These are phyloP conservation scores for Odontocolon sp. DNA, from an alignment of 2,888 invertebrate species.

Conservation along the genomic window DNA sequence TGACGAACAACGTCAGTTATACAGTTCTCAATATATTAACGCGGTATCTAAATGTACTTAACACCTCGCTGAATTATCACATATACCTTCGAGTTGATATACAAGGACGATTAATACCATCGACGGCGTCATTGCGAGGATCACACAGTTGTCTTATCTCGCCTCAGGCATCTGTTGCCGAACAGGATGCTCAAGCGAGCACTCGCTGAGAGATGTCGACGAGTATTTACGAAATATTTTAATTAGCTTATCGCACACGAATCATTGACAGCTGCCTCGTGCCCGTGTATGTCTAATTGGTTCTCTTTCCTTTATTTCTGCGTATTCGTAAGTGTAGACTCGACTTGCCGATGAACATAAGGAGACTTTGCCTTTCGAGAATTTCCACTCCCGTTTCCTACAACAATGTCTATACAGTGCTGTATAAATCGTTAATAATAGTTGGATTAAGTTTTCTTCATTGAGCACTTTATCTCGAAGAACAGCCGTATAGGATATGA, in stretches of 20 bases:
- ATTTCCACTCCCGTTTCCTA: background rate
- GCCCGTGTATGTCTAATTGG: constrained; percentile 78
- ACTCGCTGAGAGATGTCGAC: constrained; percentile 38
- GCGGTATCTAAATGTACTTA: background rate
- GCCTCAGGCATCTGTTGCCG: constrained; percentile 70
- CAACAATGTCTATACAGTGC: too few species aligned
- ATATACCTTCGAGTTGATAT: background rate
- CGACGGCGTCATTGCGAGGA: constrained; percentile 9
- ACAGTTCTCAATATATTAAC: background rate
- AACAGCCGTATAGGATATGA: background rate
- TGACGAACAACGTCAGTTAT: background rate
- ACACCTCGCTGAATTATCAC: background rate
- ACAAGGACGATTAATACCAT: background rate
- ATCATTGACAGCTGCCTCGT: constrained; percentile 78
- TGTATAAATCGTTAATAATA: constrained; percentile 4
- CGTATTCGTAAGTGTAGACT: background rate
- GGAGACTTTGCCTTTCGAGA: background rate
- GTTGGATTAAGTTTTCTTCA: background rate
- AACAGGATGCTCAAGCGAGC: constrained; percentile 53
- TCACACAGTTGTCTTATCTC: constrained; percentile 65
- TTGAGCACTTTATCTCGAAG: background rate
- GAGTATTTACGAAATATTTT: constrained; percentile 78
- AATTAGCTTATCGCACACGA: constrained; percentile 78
- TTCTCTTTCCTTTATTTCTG: constrained; percentile 52
- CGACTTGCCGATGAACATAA: constrained; percentile 7